Evolutionary conservation across 1,140 invertebrate genomes (phyloP).

Genomic region (Sminthurinus signatus): DNA sequence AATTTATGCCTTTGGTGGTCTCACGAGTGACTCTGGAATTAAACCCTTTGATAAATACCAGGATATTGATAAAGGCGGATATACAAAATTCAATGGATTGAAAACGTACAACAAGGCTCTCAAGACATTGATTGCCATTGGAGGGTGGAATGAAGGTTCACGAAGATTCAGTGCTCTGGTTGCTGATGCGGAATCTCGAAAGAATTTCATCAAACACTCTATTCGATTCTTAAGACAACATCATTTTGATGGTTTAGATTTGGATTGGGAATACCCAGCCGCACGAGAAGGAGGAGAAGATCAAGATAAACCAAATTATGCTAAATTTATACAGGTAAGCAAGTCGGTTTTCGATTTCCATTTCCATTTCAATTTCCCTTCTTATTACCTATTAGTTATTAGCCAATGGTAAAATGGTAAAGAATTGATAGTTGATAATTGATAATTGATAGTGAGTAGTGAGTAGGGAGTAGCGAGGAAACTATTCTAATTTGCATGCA

Average conservation of each 20-base stretch:
- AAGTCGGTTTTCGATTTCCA: too few species aligned
- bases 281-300: conserved; percentile 84
- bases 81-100: conserved; percentile 87
- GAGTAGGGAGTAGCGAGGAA: too few species aligned
- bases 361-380: too few species aligned
- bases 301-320: conserved; percentile 83
- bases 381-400: too few species aligned
- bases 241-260: conserved; percentile 90
- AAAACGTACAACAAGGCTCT: conserved; percentile 89
- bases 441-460: too few species aligned
- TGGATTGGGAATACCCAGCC: conserved; percentile 67
- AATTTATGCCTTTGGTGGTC: conserved; percentile 87
- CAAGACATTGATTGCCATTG: conserved; percentile 87
- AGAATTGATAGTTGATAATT: too few species aligned
- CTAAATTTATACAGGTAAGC: conserved; percentile 71
- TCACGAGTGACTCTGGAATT: conserved; percentile 81
- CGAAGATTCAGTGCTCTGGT: conserved; percentile 81
- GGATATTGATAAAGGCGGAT: conserved; percentile 90
- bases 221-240: conserved; percentile 84
- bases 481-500: too few species aligned
- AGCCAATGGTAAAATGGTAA: too few species aligned
- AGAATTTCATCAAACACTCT: conserved; percentile 76
- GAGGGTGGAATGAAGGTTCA: conserved; percentile 94
- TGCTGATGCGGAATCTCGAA: conserved; percentile 62
- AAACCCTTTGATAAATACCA: conserved; percentile 92